These are phyloP conservation scores for Urocolius indicus DNA, from an alignment of 2,113 vertebrate species.

Conservation along the genomic window DNA sequence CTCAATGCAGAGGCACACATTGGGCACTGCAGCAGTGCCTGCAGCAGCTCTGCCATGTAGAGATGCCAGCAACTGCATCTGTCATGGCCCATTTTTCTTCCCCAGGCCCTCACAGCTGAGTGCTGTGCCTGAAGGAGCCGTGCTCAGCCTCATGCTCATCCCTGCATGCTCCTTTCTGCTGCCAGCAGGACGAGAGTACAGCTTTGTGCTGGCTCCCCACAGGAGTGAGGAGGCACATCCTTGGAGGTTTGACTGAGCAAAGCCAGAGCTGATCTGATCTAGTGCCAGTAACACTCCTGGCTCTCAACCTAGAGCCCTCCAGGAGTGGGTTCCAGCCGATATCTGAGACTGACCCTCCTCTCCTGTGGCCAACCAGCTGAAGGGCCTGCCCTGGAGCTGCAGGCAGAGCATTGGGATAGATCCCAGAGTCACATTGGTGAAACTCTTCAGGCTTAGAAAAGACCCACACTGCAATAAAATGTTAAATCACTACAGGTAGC, in stretches of 20 bases:
- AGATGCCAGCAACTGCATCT: background rate
- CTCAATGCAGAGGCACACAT: background rate
- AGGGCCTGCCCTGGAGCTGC: background rate
- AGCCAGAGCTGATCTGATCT: background rate
- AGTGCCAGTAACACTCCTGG: background rate
- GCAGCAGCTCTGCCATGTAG: background rate
- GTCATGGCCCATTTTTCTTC: background rate
- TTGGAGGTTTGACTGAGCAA: background rate
- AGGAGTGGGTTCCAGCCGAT: background rate
- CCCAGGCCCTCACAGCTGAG: rapidly evolving
- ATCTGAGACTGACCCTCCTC: background rate
- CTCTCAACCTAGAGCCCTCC: background rate
- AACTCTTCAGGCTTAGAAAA: background rate
- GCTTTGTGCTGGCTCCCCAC: background rate
- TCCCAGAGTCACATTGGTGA: background rate
- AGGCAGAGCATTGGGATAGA: background rate
- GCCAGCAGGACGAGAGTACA: rapidly evolving
- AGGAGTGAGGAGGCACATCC: background rate
- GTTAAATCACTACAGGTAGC: background rate
- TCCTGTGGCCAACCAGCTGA: background rate
- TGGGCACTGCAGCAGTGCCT: background rate
- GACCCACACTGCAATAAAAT: background rate
- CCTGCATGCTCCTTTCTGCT: background rate
- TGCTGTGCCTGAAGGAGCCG: background rate
- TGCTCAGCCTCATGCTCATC: rapidly evolving